Conservation (phyloP, 2,113 vertebrate genomes). For the Bubo scandiacus region DNA sequence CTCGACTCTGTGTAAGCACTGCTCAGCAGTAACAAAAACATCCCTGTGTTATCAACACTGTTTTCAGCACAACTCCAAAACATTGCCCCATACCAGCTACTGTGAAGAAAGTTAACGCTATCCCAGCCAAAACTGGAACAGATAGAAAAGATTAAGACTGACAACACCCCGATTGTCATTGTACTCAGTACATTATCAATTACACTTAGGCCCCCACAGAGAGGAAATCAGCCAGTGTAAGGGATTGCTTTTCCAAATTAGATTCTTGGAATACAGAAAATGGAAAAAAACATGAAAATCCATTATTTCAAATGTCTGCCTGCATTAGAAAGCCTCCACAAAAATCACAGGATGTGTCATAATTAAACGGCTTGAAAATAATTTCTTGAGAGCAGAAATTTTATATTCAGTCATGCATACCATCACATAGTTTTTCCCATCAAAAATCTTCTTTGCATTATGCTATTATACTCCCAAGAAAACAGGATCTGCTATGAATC, state of each 20-base stretch:
- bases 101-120: too few relatives aligned
- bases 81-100: too few relatives aligned
- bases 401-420: neutral
- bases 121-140: neutral
- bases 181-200: neutral
- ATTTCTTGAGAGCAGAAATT: slow-evolving; percentile 20
- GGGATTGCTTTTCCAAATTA: slow-evolving; percentile 19
- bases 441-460: neutral
- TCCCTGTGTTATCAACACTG: too few relatives aligned
- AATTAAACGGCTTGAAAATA: slow-evolving; percentile 33
- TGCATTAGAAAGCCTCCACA: neutral
- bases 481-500: neutral
- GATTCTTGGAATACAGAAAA: slow-evolving; percentile 15
- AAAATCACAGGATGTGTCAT: neutral
- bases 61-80: too few relatives aligned
- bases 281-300: neutral
- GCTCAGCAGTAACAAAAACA: too few relatives aligned
- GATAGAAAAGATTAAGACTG: neutral
- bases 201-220: neutral
- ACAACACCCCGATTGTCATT: neutral
- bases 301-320: slow-evolving; percentile 26
- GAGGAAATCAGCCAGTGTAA: neutral
- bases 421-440: neutral
- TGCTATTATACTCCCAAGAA: neutral
- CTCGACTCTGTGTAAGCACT: too few relatives aligned